Conservation (phyloP, 2,888 invertebrate genomes). For the Polyommatus icarus region DNA sequence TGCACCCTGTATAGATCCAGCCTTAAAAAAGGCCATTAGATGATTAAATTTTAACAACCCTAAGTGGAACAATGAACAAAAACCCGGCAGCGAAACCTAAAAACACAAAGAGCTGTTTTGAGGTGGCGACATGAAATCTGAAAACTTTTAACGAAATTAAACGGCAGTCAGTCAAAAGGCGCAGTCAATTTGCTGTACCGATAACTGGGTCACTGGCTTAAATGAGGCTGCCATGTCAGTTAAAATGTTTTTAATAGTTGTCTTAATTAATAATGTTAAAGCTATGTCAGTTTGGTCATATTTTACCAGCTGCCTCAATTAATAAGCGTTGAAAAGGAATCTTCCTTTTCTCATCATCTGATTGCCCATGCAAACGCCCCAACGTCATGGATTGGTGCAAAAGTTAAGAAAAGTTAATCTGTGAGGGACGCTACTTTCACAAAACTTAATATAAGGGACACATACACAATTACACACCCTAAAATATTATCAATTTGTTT, state of each 20-base stretch:
- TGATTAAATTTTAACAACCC: neutral
- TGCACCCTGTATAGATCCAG: too few species aligned
- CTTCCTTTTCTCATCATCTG: too few species aligned
- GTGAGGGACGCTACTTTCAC: too few species aligned
- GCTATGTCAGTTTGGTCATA: neutral
- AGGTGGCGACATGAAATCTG: slow-evolving; percentile 29
- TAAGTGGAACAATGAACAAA: slow-evolving; percentile 14
- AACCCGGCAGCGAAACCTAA: slow-evolving; percentile 4
- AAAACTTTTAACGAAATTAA: slow-evolving; percentile 33
- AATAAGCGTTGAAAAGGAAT: neutral
- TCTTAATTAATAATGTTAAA: neutral
- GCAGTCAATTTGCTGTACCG: slow-evolving; percentile 40
- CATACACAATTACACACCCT: too few species aligned
- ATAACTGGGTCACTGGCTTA: slow-evolving; percentile 65
- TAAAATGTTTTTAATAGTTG: neutral
- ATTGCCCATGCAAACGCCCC: too few species aligned
- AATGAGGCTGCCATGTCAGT: slow-evolving; percentile 50
- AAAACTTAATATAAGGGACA: too few species aligned
- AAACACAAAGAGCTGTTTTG: slow-evolving; percentile 2
- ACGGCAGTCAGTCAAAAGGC: slow-evolving; percentile 5
- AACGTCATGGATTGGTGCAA: too few species aligned
- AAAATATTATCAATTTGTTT: too few species aligned
- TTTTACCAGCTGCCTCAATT: neutral
- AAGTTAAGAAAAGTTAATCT: too few species aligned
- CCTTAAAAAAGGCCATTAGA: neutral